Percentiles rank a stretch among this genome's conserved stretches.
These are phyloP conservation scores for Lepidocolaptes lacrymiger DNA, from an alignment of 2,797 vertebrate genomes.

Conservation along the genomic window DNA sequence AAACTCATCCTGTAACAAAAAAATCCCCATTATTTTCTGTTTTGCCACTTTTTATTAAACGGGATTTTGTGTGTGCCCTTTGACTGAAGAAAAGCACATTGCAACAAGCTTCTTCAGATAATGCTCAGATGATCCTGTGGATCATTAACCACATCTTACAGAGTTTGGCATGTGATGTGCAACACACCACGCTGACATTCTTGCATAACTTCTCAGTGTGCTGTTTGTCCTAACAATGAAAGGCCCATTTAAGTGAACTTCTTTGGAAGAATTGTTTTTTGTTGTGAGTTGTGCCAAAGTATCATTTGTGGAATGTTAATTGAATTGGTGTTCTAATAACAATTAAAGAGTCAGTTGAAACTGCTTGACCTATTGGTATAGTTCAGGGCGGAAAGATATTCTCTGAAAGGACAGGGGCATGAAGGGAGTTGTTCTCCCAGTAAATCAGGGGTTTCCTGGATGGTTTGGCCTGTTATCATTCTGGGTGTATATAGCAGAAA, in stretches of 20 bases:
- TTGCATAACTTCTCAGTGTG: not conserved
- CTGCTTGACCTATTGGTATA: not conserved
- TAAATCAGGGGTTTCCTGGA: not conserved
- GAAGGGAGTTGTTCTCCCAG: not conserved
- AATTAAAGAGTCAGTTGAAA: not conserved
- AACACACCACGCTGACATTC: not conserved
- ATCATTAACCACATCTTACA: not conserved
- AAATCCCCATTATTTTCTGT: not conserved
- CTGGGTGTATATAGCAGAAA: not conserved
- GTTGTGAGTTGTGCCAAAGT: not conserved
- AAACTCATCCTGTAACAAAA: not conserved
- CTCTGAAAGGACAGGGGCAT: not conserved
- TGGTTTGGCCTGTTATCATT: not conserved
- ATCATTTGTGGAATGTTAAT: not conserved
- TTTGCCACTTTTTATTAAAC: not conserved
- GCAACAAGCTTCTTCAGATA: not conserved
- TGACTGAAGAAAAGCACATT: not conserved
- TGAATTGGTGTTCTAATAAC: not conserved
- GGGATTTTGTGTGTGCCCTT: not conserved
- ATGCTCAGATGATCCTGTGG: not conserved
- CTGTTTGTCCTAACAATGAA: slow-evolving; percentile 7
- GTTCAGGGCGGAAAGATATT: not conserved
- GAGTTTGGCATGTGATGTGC: not conserved
- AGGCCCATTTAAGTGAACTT: not conserved
- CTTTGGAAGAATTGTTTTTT: slow-evolving; percentile 1